Evolutionary conservation across 37 sponge, comb jelly and placozoan genomes (phyloP), one percentile per base, ranked within the genome.

Genomic region (Hormiphora californensis): DNA sequence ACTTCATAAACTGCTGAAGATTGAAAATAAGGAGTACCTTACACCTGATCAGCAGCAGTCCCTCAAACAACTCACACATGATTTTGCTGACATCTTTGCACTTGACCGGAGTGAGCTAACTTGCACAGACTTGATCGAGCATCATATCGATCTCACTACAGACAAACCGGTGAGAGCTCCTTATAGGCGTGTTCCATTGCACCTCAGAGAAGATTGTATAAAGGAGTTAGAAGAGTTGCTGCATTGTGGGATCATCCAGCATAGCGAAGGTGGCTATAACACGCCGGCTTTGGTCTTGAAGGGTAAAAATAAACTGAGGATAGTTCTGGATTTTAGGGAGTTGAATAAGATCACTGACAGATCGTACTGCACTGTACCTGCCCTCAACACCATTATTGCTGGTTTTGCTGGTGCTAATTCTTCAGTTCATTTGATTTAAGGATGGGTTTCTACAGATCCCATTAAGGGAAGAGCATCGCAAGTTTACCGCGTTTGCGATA

Each of bases 261-360:
- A 88, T 63, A 92, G 89, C 85, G 88, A 85, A 54, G 90, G 89
- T 54, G 86, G 90, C 0, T 93, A 88, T 86, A 90, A 91, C 86
- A 88, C 93, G 40, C 93, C 93, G 21, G 87, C 89, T 28, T 91
- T 63, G 51, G 91, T 93, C 3, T 39, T 55, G 39, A 93, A 91
- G 87, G 62, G 86, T 8, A 86, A 78, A 32, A 87, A 90, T 38
- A 87, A 89, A 7, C 31, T 89, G 34, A 39, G 90, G 28, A 57
- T 93, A 11, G 89, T 90, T 37, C 85, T 91, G 0, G 91, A 93
- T 61, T 93, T 90, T 36, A 32, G 91, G 4, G 90, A 87, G 39
- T 54, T 93, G 40, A 92, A 92, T 59, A 89, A 89, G 39, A 69
- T 54, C 32, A 88, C 91, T 32, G 34, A 28, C 61, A 89, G 89